phyloP scores from a whole-genome alignment of 2,113 vertebrate species.

The Hylia prasina region DNA sequence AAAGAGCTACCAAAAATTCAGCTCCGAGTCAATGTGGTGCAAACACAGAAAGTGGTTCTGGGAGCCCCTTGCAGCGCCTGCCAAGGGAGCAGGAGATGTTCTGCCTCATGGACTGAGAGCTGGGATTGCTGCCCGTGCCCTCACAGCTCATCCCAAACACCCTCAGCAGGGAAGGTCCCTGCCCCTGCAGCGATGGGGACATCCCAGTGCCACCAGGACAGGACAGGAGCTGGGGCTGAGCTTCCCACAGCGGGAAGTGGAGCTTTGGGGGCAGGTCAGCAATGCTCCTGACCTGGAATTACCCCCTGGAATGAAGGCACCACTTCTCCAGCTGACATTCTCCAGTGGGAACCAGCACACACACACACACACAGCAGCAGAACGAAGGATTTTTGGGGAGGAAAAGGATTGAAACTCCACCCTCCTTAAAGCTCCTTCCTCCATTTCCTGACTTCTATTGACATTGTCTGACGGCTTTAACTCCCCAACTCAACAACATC shows the following conservation, averaged over 20 bases:
- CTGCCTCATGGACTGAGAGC: neutral
- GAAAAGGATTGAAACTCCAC: neutral
- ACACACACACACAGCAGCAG: neutral
- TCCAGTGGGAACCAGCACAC: neutral
- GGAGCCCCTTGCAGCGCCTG: accelerated
- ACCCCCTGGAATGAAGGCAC: neutral
- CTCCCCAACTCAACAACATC: neutral
- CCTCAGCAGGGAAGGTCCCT: neutral
- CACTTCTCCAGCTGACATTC: neutral
- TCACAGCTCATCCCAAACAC: neutral
- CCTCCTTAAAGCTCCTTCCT: neutral
- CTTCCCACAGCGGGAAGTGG: neutral
- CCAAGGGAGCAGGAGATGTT: neutral
- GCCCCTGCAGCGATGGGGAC: accelerated
- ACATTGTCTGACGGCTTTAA: neutral
- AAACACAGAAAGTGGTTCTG: neutral
- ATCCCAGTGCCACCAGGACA: neutral
- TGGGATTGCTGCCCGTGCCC: neutral
- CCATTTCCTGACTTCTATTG: neutral
- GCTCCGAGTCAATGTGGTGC: neutral
- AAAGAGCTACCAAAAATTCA: neutral
- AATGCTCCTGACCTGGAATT: neutral
- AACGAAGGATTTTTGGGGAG: neutral
- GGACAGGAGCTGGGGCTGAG: neutral
- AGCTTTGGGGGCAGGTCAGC: neutral